Evolutionary conservation across 2,113 vertebrate species (phyloP).

Genomic region (Eurypyga helias): DNA sequence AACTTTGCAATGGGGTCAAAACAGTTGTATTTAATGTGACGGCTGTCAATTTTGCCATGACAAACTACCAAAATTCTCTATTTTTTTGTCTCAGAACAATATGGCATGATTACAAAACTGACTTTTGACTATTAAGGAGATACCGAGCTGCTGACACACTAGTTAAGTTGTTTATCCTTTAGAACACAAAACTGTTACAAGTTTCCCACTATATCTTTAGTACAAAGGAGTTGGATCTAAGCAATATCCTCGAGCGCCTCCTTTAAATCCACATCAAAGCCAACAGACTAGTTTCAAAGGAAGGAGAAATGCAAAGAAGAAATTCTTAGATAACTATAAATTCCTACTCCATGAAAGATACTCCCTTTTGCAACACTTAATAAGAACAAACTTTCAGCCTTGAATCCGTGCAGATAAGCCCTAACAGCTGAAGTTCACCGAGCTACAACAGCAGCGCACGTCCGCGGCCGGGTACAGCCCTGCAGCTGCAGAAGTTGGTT

Average conservation of each 20-base stretch:
- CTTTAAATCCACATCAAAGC: slow-evolving; percentile 70
- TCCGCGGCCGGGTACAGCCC: background rate
- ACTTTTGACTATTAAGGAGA: background rate
- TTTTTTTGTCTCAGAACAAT: background rate
- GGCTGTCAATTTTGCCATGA: background rate
- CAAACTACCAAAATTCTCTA: background rate
- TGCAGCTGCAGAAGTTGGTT: background rate
- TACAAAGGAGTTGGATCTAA: background rate
- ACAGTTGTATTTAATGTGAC: background rate
- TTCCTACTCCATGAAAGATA: slow-evolving; percentile 22
- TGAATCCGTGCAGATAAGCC: slow-evolving; percentile 56
- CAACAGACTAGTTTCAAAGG: slow-evolving; percentile 51
- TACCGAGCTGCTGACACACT: background rate
- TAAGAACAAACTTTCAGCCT: slow-evolving; percentile 35
- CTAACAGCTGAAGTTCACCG: background rate
- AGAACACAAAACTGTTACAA: background rate
- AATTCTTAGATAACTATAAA: slow-evolving; percentile 64
- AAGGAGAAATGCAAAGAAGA: background rate
- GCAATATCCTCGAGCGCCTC: background rate
- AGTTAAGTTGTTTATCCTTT: background rate
- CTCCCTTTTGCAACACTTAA: slow-evolving; percentile 56
- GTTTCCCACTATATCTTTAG: background rate
- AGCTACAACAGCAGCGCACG: background rate
- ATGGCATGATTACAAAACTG: background rate
- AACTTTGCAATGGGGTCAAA: background rate